These are phyloP conservation scores for Drosophila dives DNA, from an alignment of 2,888 invertebrate genomes.

Conservation along the genomic window DNA sequence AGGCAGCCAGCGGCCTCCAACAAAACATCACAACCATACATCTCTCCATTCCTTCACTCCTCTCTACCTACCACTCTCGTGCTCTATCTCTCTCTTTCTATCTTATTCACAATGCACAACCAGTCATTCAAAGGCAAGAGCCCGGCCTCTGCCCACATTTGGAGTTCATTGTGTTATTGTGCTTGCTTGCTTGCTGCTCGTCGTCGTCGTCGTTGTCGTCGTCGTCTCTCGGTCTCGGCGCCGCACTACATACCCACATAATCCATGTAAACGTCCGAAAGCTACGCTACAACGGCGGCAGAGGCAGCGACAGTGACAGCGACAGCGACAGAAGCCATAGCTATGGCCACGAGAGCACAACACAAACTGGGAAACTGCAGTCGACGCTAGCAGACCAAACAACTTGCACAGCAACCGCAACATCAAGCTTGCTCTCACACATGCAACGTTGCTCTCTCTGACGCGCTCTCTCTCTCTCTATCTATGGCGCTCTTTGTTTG, in stretches of 20 bases:
- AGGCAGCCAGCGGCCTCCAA: constrained; percentile 51
- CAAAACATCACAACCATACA: neutral
- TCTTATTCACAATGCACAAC: neutral
- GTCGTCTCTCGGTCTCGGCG: constrained; percentile 61
- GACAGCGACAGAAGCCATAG: constrained; percentile 60
- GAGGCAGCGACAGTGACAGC: constrained; percentile 22
- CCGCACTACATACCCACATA: constrained; percentile 81
- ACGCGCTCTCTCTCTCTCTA: neutral
- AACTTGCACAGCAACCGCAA: constrained; percentile 44
- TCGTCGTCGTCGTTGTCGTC: constrained; percentile 1
- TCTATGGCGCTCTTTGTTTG: constrained; percentile 22
- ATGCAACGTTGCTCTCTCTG: constrained; percentile 2
- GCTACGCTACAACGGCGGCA: constrained; percentile 41
- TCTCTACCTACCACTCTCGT: neutral
- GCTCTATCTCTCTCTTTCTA: neutral
- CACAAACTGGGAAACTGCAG: constrained; percentile 52
- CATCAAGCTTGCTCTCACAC: constrained; percentile 18
- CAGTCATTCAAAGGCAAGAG: constrained; percentile 34
- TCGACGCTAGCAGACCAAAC: constrained; percentile 35
- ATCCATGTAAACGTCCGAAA: constrained; percentile 67
- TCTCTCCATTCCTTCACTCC: constrained; percentile 22
- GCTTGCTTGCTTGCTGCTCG: constrained; percentile 48
- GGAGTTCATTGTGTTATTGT: constrained; percentile 83
- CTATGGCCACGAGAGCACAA: constrained; percentile 67
- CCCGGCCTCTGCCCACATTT: constrained; percentile 69